Evolutionary conservation across 2,888 invertebrate genomes (phyloP), one percentile per base, ranked within the genome.

Genomic region (Heliothis peltigera): DNA sequence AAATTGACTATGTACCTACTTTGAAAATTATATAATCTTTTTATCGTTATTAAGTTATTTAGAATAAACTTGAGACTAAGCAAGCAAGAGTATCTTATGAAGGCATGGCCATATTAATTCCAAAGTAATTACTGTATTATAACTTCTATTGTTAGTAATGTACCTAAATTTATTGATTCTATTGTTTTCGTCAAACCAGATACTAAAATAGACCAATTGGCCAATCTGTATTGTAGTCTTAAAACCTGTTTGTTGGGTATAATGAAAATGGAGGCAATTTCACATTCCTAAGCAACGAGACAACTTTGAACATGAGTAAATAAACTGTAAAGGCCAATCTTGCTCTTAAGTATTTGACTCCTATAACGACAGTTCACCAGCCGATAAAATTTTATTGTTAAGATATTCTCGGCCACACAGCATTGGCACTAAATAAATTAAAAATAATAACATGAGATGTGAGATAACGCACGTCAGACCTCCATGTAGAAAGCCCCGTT

Each of bases 391-490:
- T 22, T 39, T 44, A 25, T 56, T 71, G 73, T 58, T 57, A 39
- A 47, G 18, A 17, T 47, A 42, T 59, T 71, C 61, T 51, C 52
- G 55, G 63, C 67, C 64, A 63, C 60, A 32, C 32, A 32, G 32
- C 12, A 8, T 3, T 32, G 32, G 32, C 32, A 32, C 12, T 32
- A 32, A 32, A 32, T 12, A 12, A 32, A 10, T 32, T 32, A 3
- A 32, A 32, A 32, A 32, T 32, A 3, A 65, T 52, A 51, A 21
- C 22, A 12, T 46, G 56, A 68, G 43, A 56, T 72, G 63, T n/a
- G 61, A 62, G 57, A 60, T 75, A 75, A 81, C 70, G 54, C 70
- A 70, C 28, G 19, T 21, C 2, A 44, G 43, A 81, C 74, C 76
- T 69, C 82, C 82, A 49, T 70, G 71, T 74, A 70, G 51, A 74